These are phyloP conservation scores for Ctena decussata DNA, from an alignment of 2,888 invertebrate species.

Conservation along the genomic window DNA sequence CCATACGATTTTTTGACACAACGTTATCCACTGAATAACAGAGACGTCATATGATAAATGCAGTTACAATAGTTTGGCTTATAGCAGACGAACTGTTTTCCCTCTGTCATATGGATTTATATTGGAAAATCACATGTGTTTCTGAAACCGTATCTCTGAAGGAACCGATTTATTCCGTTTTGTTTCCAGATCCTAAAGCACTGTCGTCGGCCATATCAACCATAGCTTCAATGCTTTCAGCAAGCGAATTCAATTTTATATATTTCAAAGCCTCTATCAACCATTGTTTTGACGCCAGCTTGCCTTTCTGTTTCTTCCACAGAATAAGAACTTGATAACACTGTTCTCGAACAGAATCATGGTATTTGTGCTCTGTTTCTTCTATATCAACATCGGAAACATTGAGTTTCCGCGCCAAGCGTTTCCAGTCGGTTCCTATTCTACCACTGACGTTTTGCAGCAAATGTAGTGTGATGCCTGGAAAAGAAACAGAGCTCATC, in stretches of 20 bases:
- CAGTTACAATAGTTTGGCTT: too few relatives aligned
- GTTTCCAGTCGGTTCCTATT: not conserved
- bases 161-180: too few relatives aligned
- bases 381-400: not conserved
- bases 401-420: not conserved
- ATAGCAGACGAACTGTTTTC: too few relatives aligned
- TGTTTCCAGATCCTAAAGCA: too few relatives aligned
- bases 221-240: not conserved
- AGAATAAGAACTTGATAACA: not conserved
- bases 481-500: not conserved
- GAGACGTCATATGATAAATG: too few relatives aligned
- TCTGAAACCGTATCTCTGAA: too few relatives aligned
- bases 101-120: too few relatives aligned
- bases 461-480: not conserved
- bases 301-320: not conserved
- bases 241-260: not conserved
- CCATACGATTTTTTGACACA: too few relatives aligned
- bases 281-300: not conserved
- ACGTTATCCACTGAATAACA: too few relatives aligned
- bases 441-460: not conserved
- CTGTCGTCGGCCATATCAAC: too few relatives aligned
- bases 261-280: not conserved
- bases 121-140: too few relatives aligned
- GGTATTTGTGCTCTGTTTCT: not conserved
- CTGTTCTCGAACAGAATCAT: not conserved